Evolutionary conservation across 2,113 vertebrate genomes (phyloP), one percentile per base, ranked within the genome.

Genomic region (Rhinolophus sinicus): DNA sequence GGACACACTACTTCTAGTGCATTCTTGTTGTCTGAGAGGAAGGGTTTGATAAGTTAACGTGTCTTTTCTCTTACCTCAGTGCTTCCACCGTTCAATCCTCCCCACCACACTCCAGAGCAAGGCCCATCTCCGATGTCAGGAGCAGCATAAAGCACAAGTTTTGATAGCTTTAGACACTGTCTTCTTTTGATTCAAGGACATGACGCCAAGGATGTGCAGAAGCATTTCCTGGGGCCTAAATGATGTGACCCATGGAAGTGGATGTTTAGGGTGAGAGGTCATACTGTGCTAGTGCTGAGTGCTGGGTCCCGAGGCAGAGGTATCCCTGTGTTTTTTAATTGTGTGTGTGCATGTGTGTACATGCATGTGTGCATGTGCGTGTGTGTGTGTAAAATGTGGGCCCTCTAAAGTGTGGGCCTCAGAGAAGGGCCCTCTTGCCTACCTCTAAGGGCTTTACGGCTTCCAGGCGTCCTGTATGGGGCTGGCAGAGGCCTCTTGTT

Each of bases 181-280:
- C 19, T 93, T 22, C 69, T 83, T 69, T 30, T 38, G 70, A 75
- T 47, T 86, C 26, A 19, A 56, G 62, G 75, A 56, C 35, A 11
- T 6, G 50, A 62, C 33, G 8, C 0, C 4, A 54, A n/a, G 38
- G 30, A 40, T 8, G 11, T 44, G 47, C 54, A 80, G 33, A 65
- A 73, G 82, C 58, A 2, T 56, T 28, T 21, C 50, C 11, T 50
- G 35, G 38, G 38, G 21, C 67, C 70, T 50, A 15, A 30, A 13
- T 1, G 18, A 13, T n/a, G 19, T 47, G 52, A 33, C 10, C 16
- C 54, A 6, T 0, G 58, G 38, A 22, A 19, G 3, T 8, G 9
- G 35, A 1, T 13, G 72, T 56, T 65, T 26, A 35, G 44, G 65
- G 47, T 50, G 4, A 40, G 64, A 30, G 80, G 3, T 44, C 28